Base-by-base conservation (phyloP, 2,113 vertebrate genomes). In the Aspiorhynchus laticeps region DNA sequence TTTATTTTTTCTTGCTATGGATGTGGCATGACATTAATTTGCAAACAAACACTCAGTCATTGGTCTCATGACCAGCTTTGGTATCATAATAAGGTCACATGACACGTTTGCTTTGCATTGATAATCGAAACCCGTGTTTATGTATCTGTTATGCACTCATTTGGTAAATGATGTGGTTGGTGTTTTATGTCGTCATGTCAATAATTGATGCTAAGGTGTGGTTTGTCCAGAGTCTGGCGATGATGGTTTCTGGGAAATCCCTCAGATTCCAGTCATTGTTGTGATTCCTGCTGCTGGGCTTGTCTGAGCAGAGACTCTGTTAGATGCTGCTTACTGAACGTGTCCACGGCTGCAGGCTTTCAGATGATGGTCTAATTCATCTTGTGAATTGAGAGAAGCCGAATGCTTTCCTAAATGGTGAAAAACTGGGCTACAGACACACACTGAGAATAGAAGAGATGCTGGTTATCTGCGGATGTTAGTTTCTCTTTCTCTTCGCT, bases 211-310 rank as follows among this genome's bases (percentile, higher is more conserved):
- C 24, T n/a, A 90, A 83, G 91, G 91, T 90, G 74, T 90, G 51
- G 51, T 59, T 28, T 21, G 43, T 15, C 28, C 17, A 12, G 67
- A 24, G 63, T 67, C 26, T 67, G 21, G 86, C 75, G 81, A 89
- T 81, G 38, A 83, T 89, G 69, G 11, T 67, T 10, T 82, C 81
- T 90, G 93, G 94, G 94, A 95, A 95, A 94, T 90, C 92, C 93
- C 94, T 88, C 14, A 85, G 92, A 96, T 96, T 95, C 94, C 92
- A 90, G 83, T 84, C 93, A 95, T 96, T 94, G 93, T 91, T 92
- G 78, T 85, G 91, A 93, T 94, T 93, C 93, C 93, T 90, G 88
- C 83, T 86, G 77, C 88, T 91, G 93, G 92, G 93, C 95, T 91
- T 92, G 95, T 93, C 92, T 92, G 33, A 43, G 67, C 67, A 53